phyloP scores from a whole-genome alignment of 2,797 vertebrate genomes.

The Macropodus opercularis region DNA sequence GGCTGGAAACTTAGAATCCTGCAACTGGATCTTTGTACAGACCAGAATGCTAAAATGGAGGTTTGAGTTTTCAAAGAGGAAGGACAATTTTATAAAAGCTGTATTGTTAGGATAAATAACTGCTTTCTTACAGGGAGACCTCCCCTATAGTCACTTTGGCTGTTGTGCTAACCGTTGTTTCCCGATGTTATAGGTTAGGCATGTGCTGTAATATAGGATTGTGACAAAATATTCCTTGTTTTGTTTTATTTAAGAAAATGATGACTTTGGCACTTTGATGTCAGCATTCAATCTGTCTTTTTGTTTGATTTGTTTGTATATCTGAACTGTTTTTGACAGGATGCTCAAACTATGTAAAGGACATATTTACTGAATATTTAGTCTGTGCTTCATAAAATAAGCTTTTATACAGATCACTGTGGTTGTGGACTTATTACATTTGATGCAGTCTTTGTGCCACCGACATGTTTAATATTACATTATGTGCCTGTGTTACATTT shows the following conservation, averaged over 20 bases:
- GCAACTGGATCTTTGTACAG: constrained; percentile 58
- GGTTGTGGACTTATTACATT: constrained; percentile 44
- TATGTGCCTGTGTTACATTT: not conserved
- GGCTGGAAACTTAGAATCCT: constrained; percentile 57
- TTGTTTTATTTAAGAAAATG: constrained; percentile 69
- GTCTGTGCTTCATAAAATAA: constrained; percentile 81
- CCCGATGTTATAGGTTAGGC: constrained; percentile 82
- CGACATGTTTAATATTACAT: not conserved
- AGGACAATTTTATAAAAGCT: constrained; percentile 75
- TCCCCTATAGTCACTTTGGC: constrained; percentile 76
- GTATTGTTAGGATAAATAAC: constrained; percentile 63
- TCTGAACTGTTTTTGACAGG: constrained; percentile 69
- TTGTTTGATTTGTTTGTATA: constrained; percentile 72
- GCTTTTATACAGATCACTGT: constrained; percentile 74
- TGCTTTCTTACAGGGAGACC: constrained; percentile 76
- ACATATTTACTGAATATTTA: constrained; percentile 82
- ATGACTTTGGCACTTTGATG: constrained; percentile 74
- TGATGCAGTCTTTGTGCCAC: not conserved
- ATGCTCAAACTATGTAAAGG: constrained; percentile 76
- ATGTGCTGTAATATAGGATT: constrained; percentile 82
- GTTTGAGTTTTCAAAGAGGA: constrained; percentile 64
- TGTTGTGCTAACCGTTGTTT: constrained; percentile 82
- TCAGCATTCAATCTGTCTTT: constrained; percentile 64
- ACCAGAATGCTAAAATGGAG: constrained; percentile 59
- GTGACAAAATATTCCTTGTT: constrained; percentile 74